Conservation (phyloP, 2,113 vertebrate genomes). For the Todiramphus saurophagus region DNA sequence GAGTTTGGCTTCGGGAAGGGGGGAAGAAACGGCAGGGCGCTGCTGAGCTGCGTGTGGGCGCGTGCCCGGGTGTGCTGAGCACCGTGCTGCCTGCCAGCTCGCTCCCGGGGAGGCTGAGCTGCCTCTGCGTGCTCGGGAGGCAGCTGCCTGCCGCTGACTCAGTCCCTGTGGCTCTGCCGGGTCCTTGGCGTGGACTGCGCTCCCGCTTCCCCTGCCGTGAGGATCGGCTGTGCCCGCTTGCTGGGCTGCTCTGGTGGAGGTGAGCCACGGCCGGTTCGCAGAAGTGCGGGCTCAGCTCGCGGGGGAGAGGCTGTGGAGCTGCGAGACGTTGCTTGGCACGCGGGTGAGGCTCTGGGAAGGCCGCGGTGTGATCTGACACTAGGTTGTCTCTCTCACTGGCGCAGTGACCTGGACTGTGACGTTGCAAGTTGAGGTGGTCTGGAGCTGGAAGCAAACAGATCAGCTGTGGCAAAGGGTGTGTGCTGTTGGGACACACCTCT, state of each 20-base stretch:
- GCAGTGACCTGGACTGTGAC: not conserved
- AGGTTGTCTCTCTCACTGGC: accelerated
- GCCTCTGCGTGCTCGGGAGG: not conserved
- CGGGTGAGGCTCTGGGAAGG: not conserved
- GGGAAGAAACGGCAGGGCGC: not conserved
- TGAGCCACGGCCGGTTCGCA: not conserved
- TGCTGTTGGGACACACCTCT: not conserved
- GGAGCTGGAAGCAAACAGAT: not conserved
- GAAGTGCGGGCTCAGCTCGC: accelerated
- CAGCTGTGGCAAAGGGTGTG: not conserved
- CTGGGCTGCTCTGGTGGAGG: not conserved
- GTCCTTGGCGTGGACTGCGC: not conserved
- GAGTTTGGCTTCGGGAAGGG: conserved; percentile 10
- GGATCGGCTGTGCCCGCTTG: accelerated
- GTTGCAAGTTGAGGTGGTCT: not conserved
- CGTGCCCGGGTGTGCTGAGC: not conserved
- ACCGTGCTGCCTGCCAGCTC: not conserved
- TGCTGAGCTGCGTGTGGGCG: not conserved
- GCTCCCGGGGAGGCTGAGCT: not conserved
- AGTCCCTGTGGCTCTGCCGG: not conserved
- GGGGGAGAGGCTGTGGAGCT: not conserved
- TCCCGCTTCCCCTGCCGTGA: not conserved
- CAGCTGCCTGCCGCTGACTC: not conserved
- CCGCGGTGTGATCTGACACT: accelerated
- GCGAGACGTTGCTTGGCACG: not conserved